phyloP scores from a whole-genome alignment of 2,113 vertebrate species.

The Megaleporinus macrocephalus region DNA sequence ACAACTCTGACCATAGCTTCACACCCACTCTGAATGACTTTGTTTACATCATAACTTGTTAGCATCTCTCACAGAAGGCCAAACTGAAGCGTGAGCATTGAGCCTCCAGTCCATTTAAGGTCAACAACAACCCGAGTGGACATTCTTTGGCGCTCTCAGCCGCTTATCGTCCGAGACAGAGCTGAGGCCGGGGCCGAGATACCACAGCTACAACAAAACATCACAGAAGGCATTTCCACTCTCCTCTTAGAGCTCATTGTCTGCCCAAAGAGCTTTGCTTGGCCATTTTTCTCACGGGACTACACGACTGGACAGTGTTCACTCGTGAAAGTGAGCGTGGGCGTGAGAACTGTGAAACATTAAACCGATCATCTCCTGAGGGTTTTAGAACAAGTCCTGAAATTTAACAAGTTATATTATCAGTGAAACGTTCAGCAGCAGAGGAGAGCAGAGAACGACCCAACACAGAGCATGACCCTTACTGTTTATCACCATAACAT shows the following conservation, averaged over 20 bases:
- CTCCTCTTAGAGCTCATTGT: background rate
- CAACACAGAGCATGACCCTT: too few relatives aligned
- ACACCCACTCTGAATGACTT: too few relatives aligned
- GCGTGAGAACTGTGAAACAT: background rate
- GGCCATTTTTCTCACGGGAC: slow-evolving; percentile 24
- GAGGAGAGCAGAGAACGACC: too few relatives aligned
- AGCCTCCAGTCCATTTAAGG: background rate
- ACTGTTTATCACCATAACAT: too few relatives aligned
- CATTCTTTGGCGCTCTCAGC: background rate
- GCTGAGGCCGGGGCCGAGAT: background rate
- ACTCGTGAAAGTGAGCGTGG: background rate
- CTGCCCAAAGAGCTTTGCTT: too few relatives aligned
- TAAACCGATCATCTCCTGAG: too few relatives aligned
- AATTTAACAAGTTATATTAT: too few relatives aligned
- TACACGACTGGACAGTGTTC: background rate
- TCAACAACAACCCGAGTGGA: background rate
- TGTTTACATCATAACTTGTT: background rate
- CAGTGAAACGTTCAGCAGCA: too few relatives aligned
- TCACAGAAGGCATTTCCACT: slow-evolving; percentile 12
- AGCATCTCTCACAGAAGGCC: too few relatives aligned
- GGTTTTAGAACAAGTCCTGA: too few relatives aligned
- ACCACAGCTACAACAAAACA: background rate
- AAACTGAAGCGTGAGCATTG: too few relatives aligned
- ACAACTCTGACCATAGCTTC: too few relatives aligned
- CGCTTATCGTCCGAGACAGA: background rate